Evolutionary conservation across 2,888 invertebrate species (phyloP).

Genomic region (Calliopum simillimum): DNA sequence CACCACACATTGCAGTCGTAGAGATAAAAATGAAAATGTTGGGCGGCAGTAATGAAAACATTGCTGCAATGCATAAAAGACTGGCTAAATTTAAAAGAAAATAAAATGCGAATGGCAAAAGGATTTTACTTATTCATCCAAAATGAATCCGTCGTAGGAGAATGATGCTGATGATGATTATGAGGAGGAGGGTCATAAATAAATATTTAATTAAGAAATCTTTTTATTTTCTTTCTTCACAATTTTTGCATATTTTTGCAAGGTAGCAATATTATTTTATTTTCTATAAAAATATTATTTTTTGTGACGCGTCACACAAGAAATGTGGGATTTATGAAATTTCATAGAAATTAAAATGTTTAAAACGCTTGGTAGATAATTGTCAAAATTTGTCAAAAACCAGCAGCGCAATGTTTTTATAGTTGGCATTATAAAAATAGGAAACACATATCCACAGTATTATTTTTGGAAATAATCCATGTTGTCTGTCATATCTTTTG

Average conservation of each 20-base stretch:
- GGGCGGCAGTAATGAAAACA: slow-evolving; percentile 28
- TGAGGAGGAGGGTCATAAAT: slow-evolving; percentile 37
- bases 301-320: slow-evolving; percentile 3
- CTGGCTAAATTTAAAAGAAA: slow-evolving; percentile 10
- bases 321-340: not conserved
- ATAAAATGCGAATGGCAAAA: slow-evolving; percentile 11
- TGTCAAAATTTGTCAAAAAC: too few relatives aligned
- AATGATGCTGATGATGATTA: slow-evolving; percentile 8
- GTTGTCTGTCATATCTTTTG: not conserved
- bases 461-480: slow-evolving; percentile 4
- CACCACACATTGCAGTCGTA: not conserved
- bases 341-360: not conserved
- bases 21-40: not conserved
- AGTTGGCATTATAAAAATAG: slow-evolving; percentile 2
- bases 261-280: slow-evolving; percentile 5
- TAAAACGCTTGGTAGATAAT: too few relatives aligned
- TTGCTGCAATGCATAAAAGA: slow-evolving; percentile 41
- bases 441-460: not conserved
- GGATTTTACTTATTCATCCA: slow-evolving; percentile 31
- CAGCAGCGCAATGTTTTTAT: not conserved
- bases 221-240: not conserved
- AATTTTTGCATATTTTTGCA: not conserved
- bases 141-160: slow-evolving; percentile 51
- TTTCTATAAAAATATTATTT: slow-evolving; percentile 31
- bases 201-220: slow-evolving; percentile 43